These are phyloP conservation scores for Lophotriccus pileatus DNA, from an alignment of 2,797 vertebrate genomes.

Conservation along the genomic window DNA sequence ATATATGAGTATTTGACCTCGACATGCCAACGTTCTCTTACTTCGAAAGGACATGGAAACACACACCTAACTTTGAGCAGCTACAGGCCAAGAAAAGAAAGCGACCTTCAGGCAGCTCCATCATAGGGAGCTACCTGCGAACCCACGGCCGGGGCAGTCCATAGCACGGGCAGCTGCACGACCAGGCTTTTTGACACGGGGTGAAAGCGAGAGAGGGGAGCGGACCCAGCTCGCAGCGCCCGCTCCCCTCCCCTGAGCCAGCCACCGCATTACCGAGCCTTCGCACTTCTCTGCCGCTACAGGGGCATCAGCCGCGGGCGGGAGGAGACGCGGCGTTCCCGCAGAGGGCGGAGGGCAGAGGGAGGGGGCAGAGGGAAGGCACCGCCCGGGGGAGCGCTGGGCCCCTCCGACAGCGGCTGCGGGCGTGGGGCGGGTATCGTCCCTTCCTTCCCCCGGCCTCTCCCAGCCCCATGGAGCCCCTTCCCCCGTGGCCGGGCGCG, in stretches of 20 bases:
- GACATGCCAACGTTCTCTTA: fast-evolving
- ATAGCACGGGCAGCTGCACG: neutral
- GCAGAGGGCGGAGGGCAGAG: no score
- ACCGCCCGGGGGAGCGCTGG: neutral
- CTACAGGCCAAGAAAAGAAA: fast-evolving
- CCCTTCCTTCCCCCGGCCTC: neutral
- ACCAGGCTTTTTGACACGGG: fast-evolving
- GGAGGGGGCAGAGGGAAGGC: no score
- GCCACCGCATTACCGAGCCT: fast-evolving
- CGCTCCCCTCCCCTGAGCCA: fast-evolving
- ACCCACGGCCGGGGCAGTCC: fast-evolving
- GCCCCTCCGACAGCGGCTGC: neutral
- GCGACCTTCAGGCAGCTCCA: fast-evolving
- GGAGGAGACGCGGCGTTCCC: neutral
- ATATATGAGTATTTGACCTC: no score
- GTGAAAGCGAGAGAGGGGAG: fast-evolving
- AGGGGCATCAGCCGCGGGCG: neutral
- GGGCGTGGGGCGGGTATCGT: no score
- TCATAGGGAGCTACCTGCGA: fast-evolving
- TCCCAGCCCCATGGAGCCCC: neutral
- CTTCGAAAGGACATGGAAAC: fast-evolving
- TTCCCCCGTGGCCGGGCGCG: neutral
- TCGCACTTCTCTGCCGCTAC: fast-evolving
- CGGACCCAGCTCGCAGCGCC: fast-evolving
- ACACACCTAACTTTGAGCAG: neutral